Percentiles rank a stretch among this genome's conserved stretches.
These are phyloP conservation scores for Temnothorax rugatulus DNA, from an alignment of 2,888 invertebrate species.

Conservation along the genomic window DNA sequence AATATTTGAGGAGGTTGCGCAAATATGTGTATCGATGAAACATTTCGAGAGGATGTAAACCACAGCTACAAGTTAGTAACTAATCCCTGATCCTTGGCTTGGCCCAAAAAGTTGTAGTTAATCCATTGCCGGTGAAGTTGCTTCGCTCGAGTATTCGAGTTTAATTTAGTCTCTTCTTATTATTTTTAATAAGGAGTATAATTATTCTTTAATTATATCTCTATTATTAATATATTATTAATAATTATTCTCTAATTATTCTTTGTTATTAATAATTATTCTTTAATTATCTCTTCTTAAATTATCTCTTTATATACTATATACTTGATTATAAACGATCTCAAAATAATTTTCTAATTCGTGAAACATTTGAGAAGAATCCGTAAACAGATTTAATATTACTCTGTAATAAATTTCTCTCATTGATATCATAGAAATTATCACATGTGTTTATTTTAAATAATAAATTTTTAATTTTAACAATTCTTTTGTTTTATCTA, in stretches of 20 bases:
- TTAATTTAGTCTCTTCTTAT: conserved; percentile 56
- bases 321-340: neutral
- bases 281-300: too few species aligned
- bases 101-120: conserved; percentile 78
- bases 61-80: conserved; percentile 61
- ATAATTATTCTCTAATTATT: too few species aligned
- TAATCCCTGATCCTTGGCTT: conserved; percentile 75
- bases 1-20: conserved; percentile 67
- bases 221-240: too few species aligned
- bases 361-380: neutral
- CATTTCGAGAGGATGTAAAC: conserved; percentile 54
- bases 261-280: neutral
- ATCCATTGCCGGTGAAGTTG: conserved; percentile 68
- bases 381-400: neutral
- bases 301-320: neutral
- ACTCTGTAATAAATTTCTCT: neutral
- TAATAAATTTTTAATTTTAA: conserved; percentile 12
- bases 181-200: neutral
- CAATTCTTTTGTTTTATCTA: conserved; percentile 12
- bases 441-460: neutral
- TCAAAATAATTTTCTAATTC: neutral
- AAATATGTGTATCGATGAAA: conserved; percentile 62
- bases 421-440: neutral
- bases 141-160: conserved; percentile 23
- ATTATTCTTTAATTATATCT: neutral